Base-by-base conservation (phyloP, 2,888 invertebrate genomes). In the Cynaeus angustus region DNA sequence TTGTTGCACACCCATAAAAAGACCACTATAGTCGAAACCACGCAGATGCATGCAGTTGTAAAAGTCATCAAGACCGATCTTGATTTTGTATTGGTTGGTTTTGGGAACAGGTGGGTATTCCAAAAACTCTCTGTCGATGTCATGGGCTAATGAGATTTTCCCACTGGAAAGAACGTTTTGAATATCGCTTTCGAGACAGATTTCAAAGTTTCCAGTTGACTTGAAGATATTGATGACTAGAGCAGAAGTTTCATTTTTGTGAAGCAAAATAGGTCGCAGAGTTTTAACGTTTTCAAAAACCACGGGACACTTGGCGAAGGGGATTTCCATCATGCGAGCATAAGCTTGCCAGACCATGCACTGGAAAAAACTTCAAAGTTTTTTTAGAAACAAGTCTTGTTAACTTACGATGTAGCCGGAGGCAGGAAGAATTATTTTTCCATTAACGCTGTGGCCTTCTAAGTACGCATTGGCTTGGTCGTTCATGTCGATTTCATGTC, bases 401-500 rank as follows among this genome's bases (percentile, higher is more conserved):
- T 33, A 38, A 71, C 72, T 70, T 74, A 80, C 80, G 56, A 87
- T 66, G 9, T 85, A 75, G 1, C 85, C 90, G 12, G 92, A 90
- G 71, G 92, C 92, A 5, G 93, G 92, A 76, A 90, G 90, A 9
- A 81, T 66, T 8, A 79, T 55, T 62, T 75, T 74, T 3, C 85
- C 85, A 80, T 76, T 68, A 45, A 77, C 73, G 10, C 73, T 68
- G 59, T 80, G 79, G 0, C 77, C 79, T 13, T 70, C 56, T 13
- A 80, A 59, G 59, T 72, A 75, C 12, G 56, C 14, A 12, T 58
- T 58, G 8, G 28, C 58, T 38, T 66, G 62, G 0, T 71, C 68
- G 1, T 67, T 73, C 14, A 75, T 65, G 87, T 89, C 85, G 88
- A 96, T 94, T 82, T 95, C 95, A 68, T 97, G 92, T 7, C 91